Evolutionary conservation across 2,888 invertebrate genomes (phyloP), one percentile per base, ranked within the genome.

Genomic region (Julus scanicus): DNA sequence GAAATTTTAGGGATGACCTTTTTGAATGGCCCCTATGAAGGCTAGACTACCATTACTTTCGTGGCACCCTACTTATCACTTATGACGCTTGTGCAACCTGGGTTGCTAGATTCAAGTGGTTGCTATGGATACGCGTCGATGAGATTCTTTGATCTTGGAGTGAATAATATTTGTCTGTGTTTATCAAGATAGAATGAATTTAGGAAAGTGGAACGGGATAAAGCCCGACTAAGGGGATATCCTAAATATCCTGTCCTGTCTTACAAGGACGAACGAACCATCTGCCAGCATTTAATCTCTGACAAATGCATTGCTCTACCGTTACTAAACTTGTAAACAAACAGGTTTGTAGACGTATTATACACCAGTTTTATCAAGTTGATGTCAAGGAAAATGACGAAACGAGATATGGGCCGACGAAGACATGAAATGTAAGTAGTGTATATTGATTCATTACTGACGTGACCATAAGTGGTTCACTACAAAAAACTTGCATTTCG

Each of bases 311-410:
- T 9, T 37, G 37, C 29, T 11, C 80, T 80, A 37, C 37, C 29
- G 37, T 11, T 80, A 37, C 80, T 3, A 11, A 80, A 37, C 29
- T 80, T 37, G 80, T 80, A 80, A 80, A 80, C 80, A 80, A 37
- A 80, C 80, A 13, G 80, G 37, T 80, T 71, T 71, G 20, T 29
- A 20, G 29, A 71, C 9, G 71, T 20, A 9, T 71, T 9, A 71
- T 20, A 71, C 71, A 20, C 29, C 80, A 11, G 80, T 80, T 80
- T 37, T 80, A 29, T 20, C 80, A 29, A 71, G 29, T 71, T 71
- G 20, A 71, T 71, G 71, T 71, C 71, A 80, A 80, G 29, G 80
- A 80, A 80, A 80, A 80, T 80, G 80, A 80, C 80, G 37, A 80
- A 80, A 80, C 29, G 80, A 80, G 80, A 80, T 20, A 37, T 29